A percentile compares a stretch with the other conserved stretches of the same genome.
These are phyloP conservation scores for Pogonocichla stellata DNA, from an alignment of 2,113 vertebrate species.

Conservation along the genomic window DNA sequence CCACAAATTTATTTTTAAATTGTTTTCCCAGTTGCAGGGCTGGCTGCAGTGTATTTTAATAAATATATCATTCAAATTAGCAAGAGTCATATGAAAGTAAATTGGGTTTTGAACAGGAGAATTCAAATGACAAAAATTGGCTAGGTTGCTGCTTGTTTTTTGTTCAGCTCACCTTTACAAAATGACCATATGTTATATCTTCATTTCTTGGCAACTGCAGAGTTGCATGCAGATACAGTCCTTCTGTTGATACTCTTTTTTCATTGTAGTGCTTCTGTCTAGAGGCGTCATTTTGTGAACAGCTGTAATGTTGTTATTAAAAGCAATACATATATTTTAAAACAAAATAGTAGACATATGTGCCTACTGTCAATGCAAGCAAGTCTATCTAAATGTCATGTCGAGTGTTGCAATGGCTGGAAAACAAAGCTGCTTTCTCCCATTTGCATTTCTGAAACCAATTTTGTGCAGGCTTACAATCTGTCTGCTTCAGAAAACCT, in stretches of 20 bases:
- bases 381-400: constrained; percentile 60
- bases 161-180: constrained; percentile 70
- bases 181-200: constrained; percentile 68
- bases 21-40: constrained; percentile 51
- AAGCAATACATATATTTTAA: constrained; percentile 66
- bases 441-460: constrained; percentile 43
- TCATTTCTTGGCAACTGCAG: constrained; percentile 54
- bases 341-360: constrained; percentile 70
- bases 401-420: constrained; percentile 42
- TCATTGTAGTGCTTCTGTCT: constrained; percentile 57
- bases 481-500: constrained; percentile 57
- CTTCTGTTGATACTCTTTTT: constrained; percentile 57
- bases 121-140: constrained; percentile 63
- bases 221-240: constrained; percentile 26
- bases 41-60: constrained; percentile 26
- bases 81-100: constrained; percentile 7
- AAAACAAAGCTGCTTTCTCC: constrained; percentile 59
- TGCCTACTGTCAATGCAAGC: constrained; percentile 62
- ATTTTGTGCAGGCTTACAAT: constrained; percentile 44
- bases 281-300: constrained; percentile 63
- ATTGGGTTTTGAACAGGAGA: constrained; percentile 52
- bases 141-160: constrained; percentile 61
- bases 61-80: constrained; percentile 55
- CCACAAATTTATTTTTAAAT: constrained; percentile 55
- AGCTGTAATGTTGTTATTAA: constrained; percentile 73